phyloP scores from a whole-genome alignment of 2,797 vertebrate genomes.

The Paramormyrops hopkinsi region DNA sequence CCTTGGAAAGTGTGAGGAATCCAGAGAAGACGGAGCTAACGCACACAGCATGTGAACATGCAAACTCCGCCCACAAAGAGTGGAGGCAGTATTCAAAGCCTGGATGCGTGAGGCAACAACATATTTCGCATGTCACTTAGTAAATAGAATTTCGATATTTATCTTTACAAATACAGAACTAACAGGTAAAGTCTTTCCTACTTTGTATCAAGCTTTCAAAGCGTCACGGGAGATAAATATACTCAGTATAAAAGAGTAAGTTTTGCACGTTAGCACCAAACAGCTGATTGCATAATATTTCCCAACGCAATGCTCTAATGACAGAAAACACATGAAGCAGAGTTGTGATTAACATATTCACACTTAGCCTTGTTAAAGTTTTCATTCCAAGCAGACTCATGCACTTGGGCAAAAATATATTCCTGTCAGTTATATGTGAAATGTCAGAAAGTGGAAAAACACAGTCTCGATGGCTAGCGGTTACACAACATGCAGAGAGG shows the following conservation, averaged over 20 bases:
- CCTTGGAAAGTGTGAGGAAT: not conserved
- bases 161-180: not conserved
- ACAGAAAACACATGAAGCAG: slow-evolving; percentile 15
- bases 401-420: not conserved
- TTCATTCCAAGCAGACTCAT: not conserved
- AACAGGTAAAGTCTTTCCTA: not conserved
- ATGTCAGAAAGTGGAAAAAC: not conserved
- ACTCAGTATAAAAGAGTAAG: not conserved
- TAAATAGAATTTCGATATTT: not conserved
- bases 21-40: not conserved
- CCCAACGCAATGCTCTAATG: slow-evolving; percentile 7
- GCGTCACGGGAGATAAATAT: not conserved
- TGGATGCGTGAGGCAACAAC: not conserved
- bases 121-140: not conserved
- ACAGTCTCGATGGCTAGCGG: not conserved
- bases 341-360: slow-evolving; percentile 9
- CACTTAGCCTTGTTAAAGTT: not conserved
- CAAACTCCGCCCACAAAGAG: not conserved
- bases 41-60: not conserved
- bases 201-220: not conserved
- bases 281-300: slow-evolving; percentile 12
- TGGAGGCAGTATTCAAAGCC: not conserved
- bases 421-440: not conserved
- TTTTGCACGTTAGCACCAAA: not conserved
- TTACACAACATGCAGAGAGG: not conserved